These are phyloP conservation scores for Strigops habroptila DNA, from an alignment of 2,113 vertebrate genomes.

Conservation along the genomic window DNA sequence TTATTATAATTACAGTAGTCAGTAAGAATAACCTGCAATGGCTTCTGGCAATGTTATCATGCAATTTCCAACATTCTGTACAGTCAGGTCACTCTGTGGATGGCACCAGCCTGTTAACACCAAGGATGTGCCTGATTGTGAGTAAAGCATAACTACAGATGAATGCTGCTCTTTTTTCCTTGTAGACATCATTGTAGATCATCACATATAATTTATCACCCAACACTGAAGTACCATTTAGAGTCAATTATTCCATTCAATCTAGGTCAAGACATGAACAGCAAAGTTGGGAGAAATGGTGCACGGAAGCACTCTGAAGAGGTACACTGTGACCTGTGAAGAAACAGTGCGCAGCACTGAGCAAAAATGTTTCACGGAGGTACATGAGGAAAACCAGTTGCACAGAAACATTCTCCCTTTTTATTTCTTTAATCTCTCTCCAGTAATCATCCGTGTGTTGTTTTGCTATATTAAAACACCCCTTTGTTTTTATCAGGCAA, in stretches of 20 bases:
- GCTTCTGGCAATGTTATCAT: neutral
- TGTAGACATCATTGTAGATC: neutral
- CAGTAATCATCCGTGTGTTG: neutral
- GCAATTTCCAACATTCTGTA: neutral
- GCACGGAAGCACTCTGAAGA: neutral
- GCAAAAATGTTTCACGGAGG: neutral
- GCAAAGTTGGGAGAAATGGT: neutral
- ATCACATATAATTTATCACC: neutral
- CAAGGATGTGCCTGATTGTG: neutral
- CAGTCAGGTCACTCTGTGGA: neutral
- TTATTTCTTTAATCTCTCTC: neutral
- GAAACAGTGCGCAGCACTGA: neutral
- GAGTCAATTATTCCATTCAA: constrained; percentile 35
- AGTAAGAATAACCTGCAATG: neutral
- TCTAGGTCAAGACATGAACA: neutral
- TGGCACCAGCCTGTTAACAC: neutral
- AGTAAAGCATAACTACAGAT: constrained; percentile 18
- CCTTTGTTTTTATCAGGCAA: neutral
- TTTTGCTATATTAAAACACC: neutral
- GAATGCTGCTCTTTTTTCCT: constrained; percentile 28
- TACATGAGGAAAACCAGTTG: neutral
- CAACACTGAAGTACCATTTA: neutral
- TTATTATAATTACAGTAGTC: constrained; percentile 2
- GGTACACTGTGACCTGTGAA: neutral
- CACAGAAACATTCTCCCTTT: neutral